These are phyloP conservation scores for Kryptolebias ocellatus DNA, from an alignment of 2,797 vertebrate species.

Conservation along the genomic window DNA sequence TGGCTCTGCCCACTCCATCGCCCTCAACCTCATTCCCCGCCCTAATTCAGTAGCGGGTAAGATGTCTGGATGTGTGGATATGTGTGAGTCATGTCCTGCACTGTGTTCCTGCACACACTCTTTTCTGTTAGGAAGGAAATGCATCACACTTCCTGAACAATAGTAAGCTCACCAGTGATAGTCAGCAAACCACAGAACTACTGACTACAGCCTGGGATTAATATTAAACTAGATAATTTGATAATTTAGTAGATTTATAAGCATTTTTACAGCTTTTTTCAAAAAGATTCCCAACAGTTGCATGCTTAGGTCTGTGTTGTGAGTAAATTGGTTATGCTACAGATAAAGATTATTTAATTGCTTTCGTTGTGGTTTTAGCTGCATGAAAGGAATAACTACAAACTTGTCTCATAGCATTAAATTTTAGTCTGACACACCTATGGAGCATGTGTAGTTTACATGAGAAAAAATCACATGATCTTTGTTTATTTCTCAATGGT, in stretches of 20 bases:
- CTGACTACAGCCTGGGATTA: background rate
- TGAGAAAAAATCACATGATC: too few species aligned
- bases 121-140: constrained; percentile 59
- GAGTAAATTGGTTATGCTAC: too few species aligned
- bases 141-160: constrained; percentile 15
- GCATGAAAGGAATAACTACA: background rate
- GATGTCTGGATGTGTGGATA: constrained; percentile 31
- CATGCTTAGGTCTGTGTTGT: too few species aligned
- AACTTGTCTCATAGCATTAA: too few species aligned
- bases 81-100: background rate
- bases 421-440: too few species aligned
- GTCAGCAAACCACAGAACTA: background rate
- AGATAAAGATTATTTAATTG: background rate
- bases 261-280: too few species aligned
- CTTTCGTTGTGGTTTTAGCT: background rate
- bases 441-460: too few species aligned
- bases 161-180: constrained; percentile 7
- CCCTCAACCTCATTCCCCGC: constrained; percentile 95
- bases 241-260: too few species aligned
- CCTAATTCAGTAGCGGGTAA: constrained; percentile 97
- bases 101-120: constrained; percentile 11
- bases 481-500: too few species aligned
- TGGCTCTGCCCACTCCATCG: constrained; percentile 93
- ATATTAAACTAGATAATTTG: background rate
- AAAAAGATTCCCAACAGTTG: too few species aligned